Base-by-base conservation (phyloP, 2,113 vertebrate species). In the Chaenogobius annularis region DNA sequence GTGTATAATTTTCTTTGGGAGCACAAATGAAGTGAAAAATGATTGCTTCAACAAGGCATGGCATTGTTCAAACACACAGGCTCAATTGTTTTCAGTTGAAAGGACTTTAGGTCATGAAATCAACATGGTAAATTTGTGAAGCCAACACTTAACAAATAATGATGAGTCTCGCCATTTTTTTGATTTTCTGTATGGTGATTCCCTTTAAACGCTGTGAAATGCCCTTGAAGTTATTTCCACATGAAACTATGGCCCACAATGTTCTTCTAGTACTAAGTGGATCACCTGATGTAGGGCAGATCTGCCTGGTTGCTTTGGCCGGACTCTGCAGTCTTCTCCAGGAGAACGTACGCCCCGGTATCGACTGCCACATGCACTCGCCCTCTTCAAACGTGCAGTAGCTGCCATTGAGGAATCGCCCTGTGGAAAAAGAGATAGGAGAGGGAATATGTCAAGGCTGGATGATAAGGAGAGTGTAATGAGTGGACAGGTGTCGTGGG, bases 331-430 rank as follows among this genome's bases (percentile, higher is more conserved):
- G 88, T 64, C 96, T 89, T 74, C 83, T 91, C 96, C 96, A 98
- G 10, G 85, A 85, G 59, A 87, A 78, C 35, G 90, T 85, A 5
- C 70, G 87, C 26, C 83, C 74, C 7, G 79, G 68, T 47, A 90
- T 70, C 6, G 93, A 77, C 0, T 44, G 80, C 98, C 98, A 99
- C 72, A 95, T 93, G 72, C 96, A 99, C 63, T 95, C 92, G 2
- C 91, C 94, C 8, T 95, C 93, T 84, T 98, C 96, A 69, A 99
- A 98, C 0, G 94, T 93, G 76, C 98, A 99, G 88, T 98, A 97
- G 89, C 96, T 97, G 37, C 96, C 96, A 70, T 92, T 87, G 71
- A 97, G 96, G 70, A 99, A 96, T 52, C 89, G 92, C 79, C 93
- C 98, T 99, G 91, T 48, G 82, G 47, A 61, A 19, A 31, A 17